Conservation (phyloP, 2,113 vertebrate species). For the Falco punctatus region DNA sequence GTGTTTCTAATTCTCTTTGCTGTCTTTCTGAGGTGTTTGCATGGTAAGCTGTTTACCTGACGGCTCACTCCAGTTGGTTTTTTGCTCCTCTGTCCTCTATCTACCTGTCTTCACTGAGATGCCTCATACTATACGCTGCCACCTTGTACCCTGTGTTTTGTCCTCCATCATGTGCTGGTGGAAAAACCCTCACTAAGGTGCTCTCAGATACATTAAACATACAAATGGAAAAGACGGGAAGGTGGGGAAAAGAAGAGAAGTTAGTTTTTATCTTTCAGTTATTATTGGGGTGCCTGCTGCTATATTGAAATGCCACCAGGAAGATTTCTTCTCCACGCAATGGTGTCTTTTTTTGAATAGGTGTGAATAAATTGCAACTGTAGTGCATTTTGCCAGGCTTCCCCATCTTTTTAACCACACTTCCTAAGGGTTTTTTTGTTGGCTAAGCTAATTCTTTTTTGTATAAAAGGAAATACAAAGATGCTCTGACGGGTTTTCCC, state of each 20-base stretch:
- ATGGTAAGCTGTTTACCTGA: neutral
- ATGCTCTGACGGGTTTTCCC: neutral
- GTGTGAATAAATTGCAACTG: neutral
- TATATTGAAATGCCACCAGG: neutral
- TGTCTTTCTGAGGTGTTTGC: neutral
- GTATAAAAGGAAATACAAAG: neutral
- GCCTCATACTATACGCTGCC: neutral
- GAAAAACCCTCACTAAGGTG: neutral
- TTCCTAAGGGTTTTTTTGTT: neutral
- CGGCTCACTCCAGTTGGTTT: neutral
- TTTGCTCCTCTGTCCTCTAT: neutral
- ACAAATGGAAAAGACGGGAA: neutral
- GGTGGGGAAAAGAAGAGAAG: neutral
- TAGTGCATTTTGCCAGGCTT: neutral
- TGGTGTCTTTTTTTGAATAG: neutral
- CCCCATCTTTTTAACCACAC: neutral
- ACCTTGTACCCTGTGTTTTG: neutral
- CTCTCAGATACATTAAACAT: neutral
- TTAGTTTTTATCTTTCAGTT: neutral
- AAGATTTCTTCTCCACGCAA: neutral
- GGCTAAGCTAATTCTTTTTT: neutral
- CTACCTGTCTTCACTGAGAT: neutral
- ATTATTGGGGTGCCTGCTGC: neutral
- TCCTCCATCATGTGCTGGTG: neutral
- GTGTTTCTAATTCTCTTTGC: neutral